Conservation (phyloP, 2,797 vertebrate genomes). For the Chelon auratus region DNA sequence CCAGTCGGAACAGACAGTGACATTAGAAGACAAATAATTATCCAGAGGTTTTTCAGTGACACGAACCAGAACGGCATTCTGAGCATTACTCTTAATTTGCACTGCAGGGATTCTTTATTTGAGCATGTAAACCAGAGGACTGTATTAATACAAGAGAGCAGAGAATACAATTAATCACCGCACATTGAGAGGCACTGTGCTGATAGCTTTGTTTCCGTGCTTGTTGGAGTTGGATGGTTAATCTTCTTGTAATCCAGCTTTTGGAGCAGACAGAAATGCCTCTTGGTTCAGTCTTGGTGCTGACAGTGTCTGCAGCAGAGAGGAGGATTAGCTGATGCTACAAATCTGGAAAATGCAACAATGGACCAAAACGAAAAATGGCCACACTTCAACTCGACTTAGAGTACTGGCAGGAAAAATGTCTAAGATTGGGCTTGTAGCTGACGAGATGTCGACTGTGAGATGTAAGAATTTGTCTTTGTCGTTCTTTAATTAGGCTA, state of each 20-base stretch:
- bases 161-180: slow-evolving; percentile 57
- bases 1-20: slow-evolving; percentile 28
- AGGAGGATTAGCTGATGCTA: slow-evolving; percentile 64
- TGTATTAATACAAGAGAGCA: slow-evolving; percentile 51
- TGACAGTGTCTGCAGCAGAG: slow-evolving; percentile 53
- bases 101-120: slow-evolving; percentile 55
- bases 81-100: slow-evolving; percentile 42
- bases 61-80: slow-evolving; percentile 32
- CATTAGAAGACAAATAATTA: slow-evolving; percentile 43
- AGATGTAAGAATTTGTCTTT: slow-evolving; percentile 35
- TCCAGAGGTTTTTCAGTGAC: slow-evolving; percentile 40
- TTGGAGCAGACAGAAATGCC: slow-evolving; percentile 62
- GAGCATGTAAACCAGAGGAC: slow-evolving; percentile 40
- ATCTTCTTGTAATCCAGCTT: slow-evolving; percentile 79
- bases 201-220: slow-evolving; percentile 65
- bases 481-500: slow-evolving; percentile 62
- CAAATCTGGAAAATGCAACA: slow-evolving; percentile 52
- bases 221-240: slow-evolving; percentile 63
- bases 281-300: slow-evolving; percentile 54
- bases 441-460: slow-evolving; percentile 8
- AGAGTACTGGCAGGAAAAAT: slow-evolving; percentile 12
- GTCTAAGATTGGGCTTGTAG: slow-evolving; percentile 20
- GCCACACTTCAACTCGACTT: slow-evolving; percentile 6
- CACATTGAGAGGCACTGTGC: slow-evolving; percentile 62
- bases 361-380: slow-evolving; percentile 23